Evolutionary conservation across 2,888 invertebrate species (phyloP), one percentile per base, ranked within the genome.

Genomic region (Blastobasis lacticolella): DNA sequence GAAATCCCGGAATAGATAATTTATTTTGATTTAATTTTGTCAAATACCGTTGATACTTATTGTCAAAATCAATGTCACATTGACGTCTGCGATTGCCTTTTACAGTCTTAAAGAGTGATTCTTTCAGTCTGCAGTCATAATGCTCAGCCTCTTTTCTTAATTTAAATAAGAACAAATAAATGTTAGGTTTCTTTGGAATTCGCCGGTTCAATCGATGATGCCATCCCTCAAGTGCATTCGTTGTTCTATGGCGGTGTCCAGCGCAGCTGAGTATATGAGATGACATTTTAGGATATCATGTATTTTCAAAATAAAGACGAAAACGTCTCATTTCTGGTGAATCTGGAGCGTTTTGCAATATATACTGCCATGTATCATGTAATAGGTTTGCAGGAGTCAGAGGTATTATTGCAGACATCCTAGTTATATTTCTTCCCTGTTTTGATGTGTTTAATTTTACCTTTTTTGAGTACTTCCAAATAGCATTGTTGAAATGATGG

Each of bases 201-300:
- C 45, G 46, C 10, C 45, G 48, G 52, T 56, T 54, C 10, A 55
- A 41, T 37, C 55, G 47, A 10, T 42, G 49, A 38, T 55, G 55
- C 56, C 53, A 55, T 10, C 51, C 51, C 48, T 55, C 55, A 38
- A 53, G 41, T 10, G 55, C 55, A 49, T 55, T 53, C 8, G 55
- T 50, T 2, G 53, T 55, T 49, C 53, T 50, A 44, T 49, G 47
- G 38, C 49, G 49, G 38, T 56, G 50, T 10, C 38, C 37, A 47
- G 57, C 57, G 47, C 49, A 49, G 49, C 52, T 57, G 49, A 54
- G 38, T 53, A 54, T 40, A 41, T n/a, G 44, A 42, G 48, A 46
- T n/a, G 54, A 49, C 47, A 46, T 50, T 51, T 49, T 54, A 41
- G 54, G 54, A 38, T 55, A 53, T 54, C 53, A 57, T 23, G 45